Base-by-base conservation (phyloP, 2,113 vertebrate genomes). In the Mugil cephalus region DNA sequence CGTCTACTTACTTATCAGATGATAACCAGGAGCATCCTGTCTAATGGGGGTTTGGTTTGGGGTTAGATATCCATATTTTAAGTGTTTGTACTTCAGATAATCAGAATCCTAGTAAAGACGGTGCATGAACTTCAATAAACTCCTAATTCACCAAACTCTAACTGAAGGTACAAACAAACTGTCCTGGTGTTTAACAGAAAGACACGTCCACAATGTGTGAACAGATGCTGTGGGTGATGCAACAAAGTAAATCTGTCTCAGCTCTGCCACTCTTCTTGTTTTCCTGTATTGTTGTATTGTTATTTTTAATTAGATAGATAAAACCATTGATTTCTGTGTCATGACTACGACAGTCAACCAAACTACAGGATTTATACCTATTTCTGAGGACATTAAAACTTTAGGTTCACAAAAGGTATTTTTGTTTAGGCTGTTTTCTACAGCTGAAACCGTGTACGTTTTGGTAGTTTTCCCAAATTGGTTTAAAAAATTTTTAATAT, bases 71-170 rank as follows among this genome's bases (percentile, higher is more conserved):
- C 14, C 42, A 9, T 53, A 30, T n/a, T 65, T 69, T 35, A 70
- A 46, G 71, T 48, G 30, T 21, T 7, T 62, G 34, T 67, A 10
- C 39, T 56, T 72, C 4, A 74, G 17, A 46, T 62, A 3, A 43
- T 73, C 12, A 38, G 10, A 51, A 50, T 36, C 9, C 36, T 21
- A 59, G 21, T 42, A 43, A 40, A 50, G 10, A 59, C 30, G 4
- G 3, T 46, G 45, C 10, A 34, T 15, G 72, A 52, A 65, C 24
- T 38, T 80, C 63, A 39, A 18, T 36, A 65, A 65, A 60, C 7
- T 21, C 69, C 21, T 53, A 38, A 69, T 76, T 80, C 14, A 73
- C 17, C 13, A 18, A 67, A 51, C 30, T 50, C 18, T 45, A 14
- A 48, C 19, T 38, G 42, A 11, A 61, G 54, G 7, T 61, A 43